phyloP scores from a whole-genome alignment of 2,888 invertebrate genomes.

The Teleogryllus oceanicus region DNA sequence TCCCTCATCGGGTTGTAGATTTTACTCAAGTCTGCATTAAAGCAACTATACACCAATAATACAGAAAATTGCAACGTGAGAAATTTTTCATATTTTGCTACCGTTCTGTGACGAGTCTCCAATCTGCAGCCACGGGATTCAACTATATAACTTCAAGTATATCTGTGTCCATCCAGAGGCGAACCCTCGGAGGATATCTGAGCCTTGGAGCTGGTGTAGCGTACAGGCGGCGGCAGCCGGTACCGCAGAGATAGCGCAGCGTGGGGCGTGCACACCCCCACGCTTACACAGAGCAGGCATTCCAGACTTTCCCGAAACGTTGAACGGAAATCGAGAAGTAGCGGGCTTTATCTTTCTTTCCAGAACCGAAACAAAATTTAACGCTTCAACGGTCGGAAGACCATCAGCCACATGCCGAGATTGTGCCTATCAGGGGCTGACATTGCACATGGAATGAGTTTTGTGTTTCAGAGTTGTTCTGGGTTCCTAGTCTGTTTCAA shows the following conservation, averaged over 20 bases:
- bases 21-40: too few species aligned
- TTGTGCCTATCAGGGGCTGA: too few species aligned
- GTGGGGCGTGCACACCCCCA: neutral
- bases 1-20: too few species aligned
- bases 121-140: neutral
- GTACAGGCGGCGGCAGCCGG: neutral
- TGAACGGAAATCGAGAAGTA: neutral
- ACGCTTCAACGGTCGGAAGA: neutral
- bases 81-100: too few species aligned
- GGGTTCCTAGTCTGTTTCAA: too few species aligned
- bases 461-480: too few species aligned
- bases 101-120: too few species aligned
- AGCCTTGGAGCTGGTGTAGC: neutral
- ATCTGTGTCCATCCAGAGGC: neutral
- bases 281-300: conserved; percentile 3
- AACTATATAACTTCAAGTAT: neutral
- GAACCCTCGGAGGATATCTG: neutral
- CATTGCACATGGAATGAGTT: too few species aligned
- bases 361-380: conserved; percentile 4
- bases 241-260: neutral
- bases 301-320: neutral
- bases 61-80: too few species aligned
- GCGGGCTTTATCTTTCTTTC: neutral
- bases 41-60: too few species aligned
- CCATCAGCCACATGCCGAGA: neutral